phyloP scores from a whole-genome alignment of 2,113 vertebrate species.

The Trichomycterus rosablanca region DNA sequence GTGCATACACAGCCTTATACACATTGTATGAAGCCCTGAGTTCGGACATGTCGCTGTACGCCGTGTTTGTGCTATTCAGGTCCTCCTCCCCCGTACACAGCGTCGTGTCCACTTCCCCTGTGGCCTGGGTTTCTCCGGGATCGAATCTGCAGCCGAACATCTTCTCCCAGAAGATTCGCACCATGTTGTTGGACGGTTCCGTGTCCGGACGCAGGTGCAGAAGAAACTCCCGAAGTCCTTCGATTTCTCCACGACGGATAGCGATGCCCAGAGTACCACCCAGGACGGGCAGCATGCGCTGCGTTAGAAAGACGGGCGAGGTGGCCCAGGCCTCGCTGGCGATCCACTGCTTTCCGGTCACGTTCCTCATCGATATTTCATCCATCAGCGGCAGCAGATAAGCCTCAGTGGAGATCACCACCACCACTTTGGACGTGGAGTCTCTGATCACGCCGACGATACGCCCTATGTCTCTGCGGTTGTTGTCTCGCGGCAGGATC shows the following conservation, averaged over 20 bases:
- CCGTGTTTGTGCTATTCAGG: conserved; percentile 37
- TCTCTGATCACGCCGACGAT: conserved; percentile 53
- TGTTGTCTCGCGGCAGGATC: conserved; percentile 49
- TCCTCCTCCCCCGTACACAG: conserved; percentile 58
- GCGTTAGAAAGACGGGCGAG: conserved; percentile 47
- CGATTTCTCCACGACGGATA: conserved; percentile 62
- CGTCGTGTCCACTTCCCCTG: conserved; percentile 12
- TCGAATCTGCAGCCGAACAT: conserved; percentile 60
- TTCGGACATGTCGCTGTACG: conserved; percentile 52
- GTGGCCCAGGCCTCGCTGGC: conserved; percentile 66
- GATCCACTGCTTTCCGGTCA: conserved; percentile 66
- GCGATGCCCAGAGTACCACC: conserved; percentile 63
- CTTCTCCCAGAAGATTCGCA: conserved; percentile 59
- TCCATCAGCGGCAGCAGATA: conserved; percentile 54
- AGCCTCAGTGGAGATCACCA: conserved; percentile 42
- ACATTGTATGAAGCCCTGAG: conserved; percentile 62
- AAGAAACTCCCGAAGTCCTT: conserved; percentile 56
- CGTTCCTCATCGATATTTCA: conserved; percentile 56
- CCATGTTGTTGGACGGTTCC: conserved; percentile 47
- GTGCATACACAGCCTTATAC: conserved; percentile 67
- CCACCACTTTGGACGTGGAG: conserved; percentile 50
- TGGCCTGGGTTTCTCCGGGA: conserved; percentile 19
- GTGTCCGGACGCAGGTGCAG: conserved; percentile 44
- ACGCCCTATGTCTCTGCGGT: conserved; percentile 41
- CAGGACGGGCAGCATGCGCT: conserved; percentile 50